Base-by-base conservation (phyloP, 2,113 vertebrate species). In the Podarcis muralis region DNA sequence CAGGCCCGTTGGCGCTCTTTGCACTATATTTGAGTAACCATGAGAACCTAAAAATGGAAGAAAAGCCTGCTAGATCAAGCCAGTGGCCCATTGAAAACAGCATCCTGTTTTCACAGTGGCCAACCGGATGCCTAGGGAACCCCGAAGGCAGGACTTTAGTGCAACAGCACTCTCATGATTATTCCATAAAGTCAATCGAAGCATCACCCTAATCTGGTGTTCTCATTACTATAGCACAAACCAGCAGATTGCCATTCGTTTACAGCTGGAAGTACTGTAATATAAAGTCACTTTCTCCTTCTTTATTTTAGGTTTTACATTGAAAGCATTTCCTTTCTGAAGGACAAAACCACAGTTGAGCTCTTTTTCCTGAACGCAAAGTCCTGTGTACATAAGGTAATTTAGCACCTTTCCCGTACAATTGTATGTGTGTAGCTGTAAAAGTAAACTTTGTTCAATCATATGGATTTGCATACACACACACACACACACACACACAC, bases 321-420 rank as follows among this genome's bases (percentile, higher is more conserved):
- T 76, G 99, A 99, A 94, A 99, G 97, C 92, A 98, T 99, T 93
- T 97, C 98, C 32, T 99, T 97, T 92, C 93, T 99, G 88, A 99
- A 98, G 96, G 99, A 99, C 37, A 99, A 98, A 93, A 98, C 97
- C 23, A 99, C 99, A 0, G 98, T 99, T 82, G 98, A 99, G 93
- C 96, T 99, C 81, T 99, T 99, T 96, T 99, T 99, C 93, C 96
- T 99, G 94, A 99, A 99, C n/a, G 99, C 99, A 5, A 99, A 98
- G 96, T 96, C 98, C 80, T 98, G 97, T 20, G 97, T 99, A 32
- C 98, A 97, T 92, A 98, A 98, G 97, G 99, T 99, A 97, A 98
- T 0, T 78, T 68, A 20, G 22, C 35, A 48, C 22, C 40, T 11
- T n/a, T 53, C 48, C 7, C 4, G 16, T 88, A 77, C 6, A 77